A percentile compares a stretch with the other conserved stretches of the same genome.
Conservation (phyloP, 2,888 invertebrate genomes). For the Dendrolimus houi region DNA sequence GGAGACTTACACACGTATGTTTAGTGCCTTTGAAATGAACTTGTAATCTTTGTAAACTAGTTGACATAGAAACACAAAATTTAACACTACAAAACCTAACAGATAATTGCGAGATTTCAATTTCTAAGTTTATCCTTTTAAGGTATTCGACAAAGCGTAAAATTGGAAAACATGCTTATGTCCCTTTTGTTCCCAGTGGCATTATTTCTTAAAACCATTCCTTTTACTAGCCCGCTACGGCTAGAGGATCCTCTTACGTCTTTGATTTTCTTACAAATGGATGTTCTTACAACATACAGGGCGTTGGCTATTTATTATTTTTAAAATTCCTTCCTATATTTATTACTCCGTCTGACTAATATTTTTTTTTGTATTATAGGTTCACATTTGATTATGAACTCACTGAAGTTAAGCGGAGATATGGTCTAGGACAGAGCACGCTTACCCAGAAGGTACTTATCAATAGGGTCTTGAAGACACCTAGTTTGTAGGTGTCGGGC, state of each 20-base stretch:
- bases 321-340: background rate
- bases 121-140: constrained; percentile 37
- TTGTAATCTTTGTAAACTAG: no score
- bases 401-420: no score
- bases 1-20: no score
- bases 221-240: constrained; percentile 24
- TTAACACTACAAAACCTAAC: background rate
- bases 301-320: constrained; percentile 4
- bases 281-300: constrained; percentile 4
- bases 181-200: constrained; percentile 36
- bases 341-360: background rate
- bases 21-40: no score
- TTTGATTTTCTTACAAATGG: constrained; percentile 13
- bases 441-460: no score
- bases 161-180: constrained; percentile 54
- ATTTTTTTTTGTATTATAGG: no score
- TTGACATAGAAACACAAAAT: no score
- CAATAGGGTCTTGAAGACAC: no score
- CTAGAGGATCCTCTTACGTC: constrained; percentile 20
- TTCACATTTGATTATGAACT: no score
- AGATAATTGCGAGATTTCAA: constrained; percentile 28
- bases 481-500: no score
- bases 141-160: constrained; percentile 46
- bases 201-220: constrained; percentile 34
- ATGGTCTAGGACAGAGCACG: no score